Conservation (phyloP, 2,113 vertebrate species). For the Pholis gunnellus region DNA sequence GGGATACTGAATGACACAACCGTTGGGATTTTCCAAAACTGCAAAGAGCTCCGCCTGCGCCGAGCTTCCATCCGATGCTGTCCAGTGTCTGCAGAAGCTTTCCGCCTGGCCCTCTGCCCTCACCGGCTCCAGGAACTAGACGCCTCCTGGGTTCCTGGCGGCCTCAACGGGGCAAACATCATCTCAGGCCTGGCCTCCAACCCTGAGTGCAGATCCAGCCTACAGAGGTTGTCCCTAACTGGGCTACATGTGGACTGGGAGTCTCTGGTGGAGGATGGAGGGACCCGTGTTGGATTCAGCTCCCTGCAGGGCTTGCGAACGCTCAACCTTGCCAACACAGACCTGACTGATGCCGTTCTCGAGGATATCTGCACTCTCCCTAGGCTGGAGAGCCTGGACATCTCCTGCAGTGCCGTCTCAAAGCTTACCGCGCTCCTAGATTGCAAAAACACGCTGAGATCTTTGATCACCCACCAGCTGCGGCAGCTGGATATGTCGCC, state of each 20-base stretch:
- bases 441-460: constrained; percentile 89
- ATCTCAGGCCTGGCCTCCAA: constrained; percentile 90
- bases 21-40: constrained; percentile 92
- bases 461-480: constrained; percentile 90
- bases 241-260: constrained; percentile 89
- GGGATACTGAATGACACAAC: constrained; percentile 93
- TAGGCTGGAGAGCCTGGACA: constrained; percentile 91
- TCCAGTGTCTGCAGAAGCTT: constrained; percentile 90
- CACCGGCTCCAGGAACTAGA: constrained; percentile 95
- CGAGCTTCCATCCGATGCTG: constrained; percentile 89
- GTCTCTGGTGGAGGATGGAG: constrained; percentile 78
- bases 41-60: constrained; percentile 89
- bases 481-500: constrained; percentile 92
- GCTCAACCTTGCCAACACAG: constrained; percentile 90
- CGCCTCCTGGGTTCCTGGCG: constrained; percentile 90
- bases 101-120: constrained; percentile 91
- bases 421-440: constrained; percentile 89
- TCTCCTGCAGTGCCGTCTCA: constrained; percentile 92
- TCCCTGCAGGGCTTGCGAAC: constrained; percentile 87
- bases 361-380: constrained; percentile 91
- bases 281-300: constrained; percentile 86
- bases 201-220: constrained; percentile 82
- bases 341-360: constrained; percentile 90
- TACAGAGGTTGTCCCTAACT: constrained; percentile 83
- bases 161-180: constrained; percentile 91